Percentiles rank a stretch among this genome's conserved stretches.
These are phyloP conservation scores for Dasypus novemcinctus DNA, from an alignment of 2,113 vertebrate genomes.

Conservation along the genomic window DNA sequence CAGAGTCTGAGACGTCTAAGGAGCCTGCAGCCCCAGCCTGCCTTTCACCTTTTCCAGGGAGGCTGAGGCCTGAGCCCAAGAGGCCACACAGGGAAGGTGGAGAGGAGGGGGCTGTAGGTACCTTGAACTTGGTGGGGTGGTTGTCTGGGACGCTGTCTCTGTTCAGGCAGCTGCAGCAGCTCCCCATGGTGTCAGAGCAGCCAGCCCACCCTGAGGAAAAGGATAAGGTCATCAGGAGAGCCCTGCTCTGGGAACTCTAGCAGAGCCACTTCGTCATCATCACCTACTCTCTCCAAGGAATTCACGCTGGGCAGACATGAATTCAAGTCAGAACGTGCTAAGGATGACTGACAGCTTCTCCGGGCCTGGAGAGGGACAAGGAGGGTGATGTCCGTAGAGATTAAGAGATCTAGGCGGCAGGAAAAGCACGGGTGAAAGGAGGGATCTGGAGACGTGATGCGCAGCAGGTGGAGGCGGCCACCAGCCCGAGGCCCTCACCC, in stretches of 20 bases:
- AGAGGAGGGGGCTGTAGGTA: slow-evolving; percentile 62
- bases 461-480: neutral
- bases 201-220: slow-evolving; percentile 86
- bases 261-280: neutral
- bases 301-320: neutral
- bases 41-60: neutral
- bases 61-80: neutral
- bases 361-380: neutral
- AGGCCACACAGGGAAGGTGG: neutral
- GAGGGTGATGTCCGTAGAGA: neutral
- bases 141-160: slow-evolving; percentile 95
- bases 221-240: neutral
- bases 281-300: neutral
- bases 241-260: neutral
- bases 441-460: neutral
- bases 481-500: neutral
- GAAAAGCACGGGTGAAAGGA: neutral
- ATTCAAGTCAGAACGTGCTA: neutral
- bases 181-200: slow-evolving; percentile 96
- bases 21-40: neutral
- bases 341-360: neutral
- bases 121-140: slow-evolving; percentile 99
- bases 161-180: slow-evolving; percentile 98
- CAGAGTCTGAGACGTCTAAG: neutral
- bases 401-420: neutral